A percentile compares a stretch with the other conserved stretches of the same genome.
These are phyloP conservation scores for Polymixis flavicincta DNA, from an alignment of 2,888 invertebrate species.

Conservation along the genomic window DNA sequence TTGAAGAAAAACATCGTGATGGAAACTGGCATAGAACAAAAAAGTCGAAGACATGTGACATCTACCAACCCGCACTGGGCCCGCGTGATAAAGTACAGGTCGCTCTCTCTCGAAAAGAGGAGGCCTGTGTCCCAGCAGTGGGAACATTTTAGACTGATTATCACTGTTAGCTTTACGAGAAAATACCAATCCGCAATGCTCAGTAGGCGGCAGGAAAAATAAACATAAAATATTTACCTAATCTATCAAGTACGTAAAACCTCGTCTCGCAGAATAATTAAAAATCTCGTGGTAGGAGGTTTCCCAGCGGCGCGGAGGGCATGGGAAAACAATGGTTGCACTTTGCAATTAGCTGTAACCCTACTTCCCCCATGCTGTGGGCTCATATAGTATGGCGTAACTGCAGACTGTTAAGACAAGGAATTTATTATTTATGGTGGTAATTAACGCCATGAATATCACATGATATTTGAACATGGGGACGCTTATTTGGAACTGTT, in stretches of 20 bases:
- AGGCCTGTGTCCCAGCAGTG: background rate
- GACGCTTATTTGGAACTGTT: constrained; percentile 6
- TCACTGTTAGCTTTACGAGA: background rate
- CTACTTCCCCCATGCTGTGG: constrained; percentile 60
- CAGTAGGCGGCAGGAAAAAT: constrained; percentile 2
- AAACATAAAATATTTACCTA: constrained; percentile 7
- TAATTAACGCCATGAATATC: constrained; percentile 26
- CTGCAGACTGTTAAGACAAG: constrained; percentile 34
- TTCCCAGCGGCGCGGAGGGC: constrained; percentile 73
- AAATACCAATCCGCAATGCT: background rate
- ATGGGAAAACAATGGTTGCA: constrained; percentile 82
- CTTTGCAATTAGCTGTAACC: constrained; percentile 85
- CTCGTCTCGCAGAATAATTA: constrained; percentile 76
- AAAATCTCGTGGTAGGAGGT: constrained; percentile 69
- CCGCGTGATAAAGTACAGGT: background rate
- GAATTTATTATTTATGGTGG: constrained; percentile 38
- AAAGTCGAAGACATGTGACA: background rate
- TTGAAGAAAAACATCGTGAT: no score
- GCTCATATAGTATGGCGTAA: constrained; percentile 5
- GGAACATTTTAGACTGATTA: background rate
- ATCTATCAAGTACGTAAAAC: constrained; percentile 39
- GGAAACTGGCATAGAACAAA: background rate
- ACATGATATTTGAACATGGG: constrained; percentile 11
- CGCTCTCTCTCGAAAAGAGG: background rate
- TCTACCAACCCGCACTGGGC: background rate